Percentiles rank a stretch among this genome's conserved stretches.
These are phyloP conservation scores for Saccostrea echinata DNA, from an alignment of 1,140 invertebrate species.

Conservation along the genomic window DNA sequence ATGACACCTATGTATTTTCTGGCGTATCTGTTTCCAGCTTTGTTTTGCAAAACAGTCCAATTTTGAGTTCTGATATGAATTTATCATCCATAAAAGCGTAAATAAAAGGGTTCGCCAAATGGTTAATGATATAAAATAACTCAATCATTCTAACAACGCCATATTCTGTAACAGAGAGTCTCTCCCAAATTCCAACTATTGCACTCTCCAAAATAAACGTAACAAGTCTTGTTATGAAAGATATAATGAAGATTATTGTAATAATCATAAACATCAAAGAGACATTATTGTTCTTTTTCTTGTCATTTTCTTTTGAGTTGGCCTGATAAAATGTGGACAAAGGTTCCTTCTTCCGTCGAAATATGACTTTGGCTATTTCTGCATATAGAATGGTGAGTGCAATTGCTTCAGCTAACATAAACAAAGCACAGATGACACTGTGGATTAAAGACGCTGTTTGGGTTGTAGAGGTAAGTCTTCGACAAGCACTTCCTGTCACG, in stretches of 20 bases:
- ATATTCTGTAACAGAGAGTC: not conserved
- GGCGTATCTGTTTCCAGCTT: too few species aligned
- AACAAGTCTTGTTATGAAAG: slow-evolving; percentile 10
- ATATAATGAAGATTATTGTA: not conserved
- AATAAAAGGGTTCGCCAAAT: slow-evolving; percentile 16
- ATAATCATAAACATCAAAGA: slow-evolving; percentile 35
- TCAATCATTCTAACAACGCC: not conserved
- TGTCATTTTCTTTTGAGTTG: not conserved
- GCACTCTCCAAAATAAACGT: not conserved
- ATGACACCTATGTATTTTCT: too few species aligned
- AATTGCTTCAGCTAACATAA: not conserved
- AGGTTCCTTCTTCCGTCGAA: not conserved
- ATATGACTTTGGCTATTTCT: not conserved
- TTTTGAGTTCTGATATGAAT: not conserved
- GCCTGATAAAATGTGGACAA: not conserved
- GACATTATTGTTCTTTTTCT: not conserved
- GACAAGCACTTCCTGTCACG: slow-evolving; percentile 34
- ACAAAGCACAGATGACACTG: not conserved
- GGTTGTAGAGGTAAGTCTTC: not conserved
- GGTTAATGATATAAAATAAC: not conserved
- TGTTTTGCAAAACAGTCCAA: not conserved
- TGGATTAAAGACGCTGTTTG: not conserved
- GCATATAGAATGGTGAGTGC: not conserved
- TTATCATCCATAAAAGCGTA: not conserved
- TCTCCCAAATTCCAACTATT: slow-evolving; percentile 7